Conservation (phyloP, 2,888 invertebrate genomes). For the Petrolisthes cinctipes region DNA sequence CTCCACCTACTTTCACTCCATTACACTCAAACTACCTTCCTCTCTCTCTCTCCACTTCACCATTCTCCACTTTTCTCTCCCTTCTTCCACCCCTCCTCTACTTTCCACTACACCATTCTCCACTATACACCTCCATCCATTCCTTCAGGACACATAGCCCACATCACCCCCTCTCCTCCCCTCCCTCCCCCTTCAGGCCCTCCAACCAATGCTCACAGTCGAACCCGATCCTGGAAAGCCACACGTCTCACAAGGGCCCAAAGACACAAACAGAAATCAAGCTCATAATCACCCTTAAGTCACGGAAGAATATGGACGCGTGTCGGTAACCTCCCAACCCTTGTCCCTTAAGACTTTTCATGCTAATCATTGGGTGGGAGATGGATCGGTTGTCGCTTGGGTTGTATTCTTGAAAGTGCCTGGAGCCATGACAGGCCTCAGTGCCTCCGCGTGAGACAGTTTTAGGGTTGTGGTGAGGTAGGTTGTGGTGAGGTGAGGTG, state of each 20-base stretch:
- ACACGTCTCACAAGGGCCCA: constrained; percentile 26
- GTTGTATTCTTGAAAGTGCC: constrained; percentile 39
- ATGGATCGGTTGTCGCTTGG: constrained; percentile 41
- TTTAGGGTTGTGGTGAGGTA: constrained; percentile 7
- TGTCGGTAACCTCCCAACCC: neutral
- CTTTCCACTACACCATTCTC: no score
- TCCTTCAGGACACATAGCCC: no score
- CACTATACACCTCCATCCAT: no score
- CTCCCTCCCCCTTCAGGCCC: neutral
- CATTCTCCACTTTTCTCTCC: no score
- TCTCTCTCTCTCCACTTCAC: no score
- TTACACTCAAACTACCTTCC: no score
- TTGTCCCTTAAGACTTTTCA: constrained; percentile 30
- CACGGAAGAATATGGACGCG: neutral
- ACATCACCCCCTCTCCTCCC: no score
- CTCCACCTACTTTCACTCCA: no score
- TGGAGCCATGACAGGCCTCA: constrained; percentile 29
- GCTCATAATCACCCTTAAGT: neutral
- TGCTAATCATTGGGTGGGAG: constrained; percentile 41
- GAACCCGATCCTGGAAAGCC: constrained; percentile 32
- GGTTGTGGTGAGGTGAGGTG: neutral
- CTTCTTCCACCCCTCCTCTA: no score
- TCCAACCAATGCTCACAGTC: constrained; percentile 14
- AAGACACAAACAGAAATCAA: neutral
- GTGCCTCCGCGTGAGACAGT: constrained; percentile 12